Conservation (phyloP, 2,113 vertebrate species). For the Corydoras maculifer region DNA sequence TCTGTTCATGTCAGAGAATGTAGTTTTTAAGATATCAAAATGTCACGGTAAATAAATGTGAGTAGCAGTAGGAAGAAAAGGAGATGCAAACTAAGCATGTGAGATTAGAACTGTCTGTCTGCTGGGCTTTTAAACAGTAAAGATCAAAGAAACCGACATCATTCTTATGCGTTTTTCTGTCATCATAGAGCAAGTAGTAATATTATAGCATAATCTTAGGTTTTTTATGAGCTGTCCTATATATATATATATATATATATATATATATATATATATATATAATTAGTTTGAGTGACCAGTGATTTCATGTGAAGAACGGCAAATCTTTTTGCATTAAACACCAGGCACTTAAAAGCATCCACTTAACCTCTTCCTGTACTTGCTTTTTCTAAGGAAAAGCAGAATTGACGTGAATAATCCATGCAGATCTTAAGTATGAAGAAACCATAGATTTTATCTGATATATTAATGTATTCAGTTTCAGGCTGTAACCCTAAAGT, state of each 20-base stretch:
- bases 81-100: slow-evolving; percentile 25
- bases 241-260: too few species aligned
- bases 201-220: too few species aligned
- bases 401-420: slow-evolving; percentile 1
- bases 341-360: background rate
- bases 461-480: slow-evolving; percentile 30
- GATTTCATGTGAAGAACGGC: slow-evolving; percentile 10
- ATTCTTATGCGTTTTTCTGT: too few species aligned
- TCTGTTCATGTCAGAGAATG: slow-evolving; percentile 48
- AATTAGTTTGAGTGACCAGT: background rate
- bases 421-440: slow-evolving; percentile 13
- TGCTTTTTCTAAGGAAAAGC: background rate
- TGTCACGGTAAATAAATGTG: slow-evolving; percentile 26
- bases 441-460: slow-evolving; percentile 33
- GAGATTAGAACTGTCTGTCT: slow-evolving; percentile 28
- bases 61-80: slow-evolving; percentile 24
- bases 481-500: slow-evolving; percentile 5
- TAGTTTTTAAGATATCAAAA: slow-evolving; percentile 41
- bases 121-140: background rate
- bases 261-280: too few species aligned
- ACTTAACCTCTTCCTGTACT: slow-evolving; percentile 13
- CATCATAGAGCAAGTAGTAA: too few species aligned
- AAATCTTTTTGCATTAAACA: slow-evolving; percentile 4
- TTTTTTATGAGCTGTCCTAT: too few species aligned
- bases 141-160: too few species aligned